Evolutionary conservation across 2,797 vertebrate species (phyloP).

Genomic region (Micropoecilia bifurca): DNA sequence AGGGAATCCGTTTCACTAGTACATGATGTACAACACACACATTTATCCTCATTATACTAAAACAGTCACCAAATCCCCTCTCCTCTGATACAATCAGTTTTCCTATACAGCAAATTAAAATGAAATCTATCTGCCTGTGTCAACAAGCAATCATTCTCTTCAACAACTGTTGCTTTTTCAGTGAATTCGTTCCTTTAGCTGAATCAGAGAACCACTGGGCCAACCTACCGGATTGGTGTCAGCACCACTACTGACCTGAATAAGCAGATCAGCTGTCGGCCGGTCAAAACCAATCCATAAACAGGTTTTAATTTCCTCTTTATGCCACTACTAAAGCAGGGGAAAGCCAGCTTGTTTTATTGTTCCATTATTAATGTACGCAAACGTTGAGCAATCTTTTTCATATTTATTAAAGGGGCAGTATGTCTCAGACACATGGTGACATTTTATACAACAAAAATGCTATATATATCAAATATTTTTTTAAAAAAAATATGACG

Average conservation of each 20-base stretch:
- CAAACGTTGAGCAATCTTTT: neutral
- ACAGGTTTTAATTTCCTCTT: slow-evolving; percentile 7
- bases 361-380: neutral
- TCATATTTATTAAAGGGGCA: neutral
- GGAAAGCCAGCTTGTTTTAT: neutral
- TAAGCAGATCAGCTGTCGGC: slow-evolving; percentile 21
- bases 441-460: neutral
- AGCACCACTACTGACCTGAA: slow-evolving; percentile 6
- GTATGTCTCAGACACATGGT: neutral
- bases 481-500: neutral
- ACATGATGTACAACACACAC: slow-evolving; percentile 4
- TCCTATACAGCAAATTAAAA: neutral
- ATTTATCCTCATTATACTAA: slow-evolving; percentile 23
- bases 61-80: slow-evolving; percentile 1
- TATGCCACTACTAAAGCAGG: neutral
- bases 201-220: neutral
- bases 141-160: neutral
- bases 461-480: neutral
- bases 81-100: slow-evolving; percentile 3
- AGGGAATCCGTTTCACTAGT: slow-evolving; percentile 45
- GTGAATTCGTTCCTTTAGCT: neutral
- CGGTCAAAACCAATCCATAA: slow-evolving; percentile 9
- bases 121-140: neutral
- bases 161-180: neutral
- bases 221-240: slow-evolving; percentile 11